Percentiles rank a stretch among this genome's conserved stretches.
Conservation (phyloP, 2,113 vertebrate species). For the Perca flavescens region DNA sequence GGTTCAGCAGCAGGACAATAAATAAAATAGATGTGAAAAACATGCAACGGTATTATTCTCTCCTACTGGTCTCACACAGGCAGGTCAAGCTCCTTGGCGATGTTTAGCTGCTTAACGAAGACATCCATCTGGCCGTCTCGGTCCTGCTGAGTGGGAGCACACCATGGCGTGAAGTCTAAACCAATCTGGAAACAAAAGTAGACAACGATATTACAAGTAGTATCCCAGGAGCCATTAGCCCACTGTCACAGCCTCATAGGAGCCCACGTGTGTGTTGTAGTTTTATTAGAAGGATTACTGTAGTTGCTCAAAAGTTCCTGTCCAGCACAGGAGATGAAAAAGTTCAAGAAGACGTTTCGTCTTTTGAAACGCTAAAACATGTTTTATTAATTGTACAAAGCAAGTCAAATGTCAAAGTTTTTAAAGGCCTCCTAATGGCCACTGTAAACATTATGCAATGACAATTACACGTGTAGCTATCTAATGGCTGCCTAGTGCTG, state of each 20-base stretch:
- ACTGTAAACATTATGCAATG: neutral
- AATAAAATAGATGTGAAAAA: neutral
- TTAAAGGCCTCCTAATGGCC: neutral
- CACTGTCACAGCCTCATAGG: too few relatives aligned
- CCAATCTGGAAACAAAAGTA: constrained; percentile 51
- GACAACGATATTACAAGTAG: too few relatives aligned
- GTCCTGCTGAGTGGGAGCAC: constrained; percentile 54
- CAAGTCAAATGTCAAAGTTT: too few relatives aligned
- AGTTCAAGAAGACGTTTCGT: too few relatives aligned
- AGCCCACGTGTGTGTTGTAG: too few relatives aligned
- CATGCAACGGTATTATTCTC: neutral
- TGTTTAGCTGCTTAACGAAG: constrained; percentile 69
- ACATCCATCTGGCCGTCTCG: constrained; percentile 69
- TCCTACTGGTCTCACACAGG: constrained; percentile 51
- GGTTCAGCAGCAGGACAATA: neutral
- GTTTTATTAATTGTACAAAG: too few relatives aligned
- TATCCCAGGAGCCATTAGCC: too few relatives aligned
- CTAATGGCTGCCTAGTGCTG: too few relatives aligned
- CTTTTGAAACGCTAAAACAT: too few relatives aligned
- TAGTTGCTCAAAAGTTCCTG: too few relatives aligned
- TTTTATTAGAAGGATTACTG: too few relatives aligned
- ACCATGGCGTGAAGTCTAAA: constrained; percentile 76
- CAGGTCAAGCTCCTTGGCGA: constrained; percentile 74
- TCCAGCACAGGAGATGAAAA: neutral
- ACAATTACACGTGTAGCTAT: too few relatives aligned